Evolutionary conservation across 1,140 invertebrate species (phyloP), one percentile per base, ranked within the genome.

Genomic region (Zaprionus inermis): DNA sequence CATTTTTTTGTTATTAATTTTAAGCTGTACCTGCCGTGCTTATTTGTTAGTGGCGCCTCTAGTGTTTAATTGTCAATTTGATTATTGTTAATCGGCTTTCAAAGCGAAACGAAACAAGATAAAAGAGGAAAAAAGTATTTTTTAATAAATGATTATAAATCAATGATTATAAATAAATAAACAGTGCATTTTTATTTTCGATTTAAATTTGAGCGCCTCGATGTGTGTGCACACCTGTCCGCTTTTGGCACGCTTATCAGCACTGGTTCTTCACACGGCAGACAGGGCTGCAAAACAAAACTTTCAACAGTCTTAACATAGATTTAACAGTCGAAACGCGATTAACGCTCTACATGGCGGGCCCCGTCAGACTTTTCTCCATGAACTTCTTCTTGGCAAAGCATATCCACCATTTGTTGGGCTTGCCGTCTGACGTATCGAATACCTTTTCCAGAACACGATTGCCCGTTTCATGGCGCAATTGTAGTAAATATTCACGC

Each of bases 331-430:
- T 54, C 66, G 57, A 12, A 18, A 18, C 22, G 32, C 11, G 18
- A 46, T 24, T 64, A 61, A 34, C 46, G 3, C 12, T 57, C 12
- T 64, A 89, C 59, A 81, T 75, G 9, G 83, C 90, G 9, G 91
- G 88, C 12, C 82, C 88, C 3, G 91, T 79, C 1, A 99, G 93
- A 32, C 97, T 98, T 92, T 99, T 99, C 91, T 99, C 99, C 98
- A 99, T 99, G 90, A 99, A 99, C 94, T 98, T 99, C 94, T 98
- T 98, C 92, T 99, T 99, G 11, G 98, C 96, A 94, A 99, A 99
- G 91, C 98, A 99, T 22, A 99, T 93, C 99, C 99, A 99, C 99
- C 99, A 99, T 94, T 99, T 99, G 88, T 97, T 98, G 9, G 99
- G 98, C 91, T 98, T 98, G 1, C 97, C 97, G 93, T 98, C 97